Base-by-base conservation (phyloP, 2,888 invertebrate genomes). In the Eucriotettix oculatus region DNA sequence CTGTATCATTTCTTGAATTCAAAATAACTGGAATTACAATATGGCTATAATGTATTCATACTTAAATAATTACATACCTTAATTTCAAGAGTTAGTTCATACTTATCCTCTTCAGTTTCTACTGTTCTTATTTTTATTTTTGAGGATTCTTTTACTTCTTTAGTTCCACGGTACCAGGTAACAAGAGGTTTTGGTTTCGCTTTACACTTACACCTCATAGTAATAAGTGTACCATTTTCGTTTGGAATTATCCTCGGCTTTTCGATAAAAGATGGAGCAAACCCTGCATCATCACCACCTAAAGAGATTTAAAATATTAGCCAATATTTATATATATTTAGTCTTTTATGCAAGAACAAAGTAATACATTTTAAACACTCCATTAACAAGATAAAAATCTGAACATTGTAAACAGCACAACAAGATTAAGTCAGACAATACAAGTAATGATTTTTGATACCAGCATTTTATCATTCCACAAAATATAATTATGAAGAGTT, bases 221-320 rank as follows among this genome's bases (percentile, higher is more conserved):
- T 89, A 70, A 98, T 95, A 69, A 96, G 83, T 67, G 96, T 95
- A 69, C 96, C 97, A 71, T 88, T 91, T 75, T 94, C 94, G 78
- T 96, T 95, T 73, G 98, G 98, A 79, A 97, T 94, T 77, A 99
- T 99, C 77, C 91, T 87, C 66, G 99, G 99, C 80, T 98, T 98
- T 78, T 96, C 96, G 72, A 95, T 85, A 78, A 99, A 98, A 64
- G 94, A 91, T 66, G 98, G 98, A 68, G 95, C 91, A 78, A 90
- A 91, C 73, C 93, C 94, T 71, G 86, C 87, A 68, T 88, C 90
- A 76, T 90, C 90, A 77, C 90, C 90, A 74, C 90, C 88, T 83
- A 90, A 91, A 92, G 80, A 72, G n/a, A 54, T 42, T 11, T 16
- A 54, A 58, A 54, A 42, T 29, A 29, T 29, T 29, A 29, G 29